Evolutionary conservation across 2,113 vertebrate genomes (phyloP), one percentile per base, ranked within the genome.

Genomic region (Hystrix brachyura): DNA sequence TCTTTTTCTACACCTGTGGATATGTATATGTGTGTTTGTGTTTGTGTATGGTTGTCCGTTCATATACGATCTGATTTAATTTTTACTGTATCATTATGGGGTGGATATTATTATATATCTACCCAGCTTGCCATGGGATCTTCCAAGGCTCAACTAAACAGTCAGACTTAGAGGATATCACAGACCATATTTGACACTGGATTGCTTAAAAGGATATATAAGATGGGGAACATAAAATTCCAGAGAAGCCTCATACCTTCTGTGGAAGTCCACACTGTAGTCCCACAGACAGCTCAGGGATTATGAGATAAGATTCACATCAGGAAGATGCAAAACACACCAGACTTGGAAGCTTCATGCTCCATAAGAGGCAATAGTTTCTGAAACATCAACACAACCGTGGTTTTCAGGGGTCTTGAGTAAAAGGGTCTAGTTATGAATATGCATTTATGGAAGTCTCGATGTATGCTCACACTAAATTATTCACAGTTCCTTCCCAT

Each of bases 71-170:
- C 2, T 82, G 7, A 43, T 60, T 87, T 85, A 80, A 80, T 72
- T 29, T 7, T 90, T 25, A 29, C 19, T 29, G 19, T 89, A 21
- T 34, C 15, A 87, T 59, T 71, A 71, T 5, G 29, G 59, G 8
- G 57, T 85, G 23, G 34, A 81, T 62, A 87, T 74, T 65, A 64
- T 90, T 82, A 76, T 27, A 53, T 34, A 23, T 84, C 43, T 62
- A 29, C 0, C 21, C 1, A 59, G 38, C 9, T 83, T 27, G 25
- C 19, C 43, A 32, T 5, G 3, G 3, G 0, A 1, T 46, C 55
- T 86, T 85, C 53, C 38, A 43, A 82, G 38, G 7, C 6, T 64
- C 62, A 94, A n/a, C 18, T 67, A 72, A 78, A 51, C 9, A 64
- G 64, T 78, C 2, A 71, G 17, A 78, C 3, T 69, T 87, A 76